These are phyloP conservation scores for Chroicocephalus ridibundus DNA, from an alignment of 2,113 vertebrate genomes.

Conservation along the genomic window DNA sequence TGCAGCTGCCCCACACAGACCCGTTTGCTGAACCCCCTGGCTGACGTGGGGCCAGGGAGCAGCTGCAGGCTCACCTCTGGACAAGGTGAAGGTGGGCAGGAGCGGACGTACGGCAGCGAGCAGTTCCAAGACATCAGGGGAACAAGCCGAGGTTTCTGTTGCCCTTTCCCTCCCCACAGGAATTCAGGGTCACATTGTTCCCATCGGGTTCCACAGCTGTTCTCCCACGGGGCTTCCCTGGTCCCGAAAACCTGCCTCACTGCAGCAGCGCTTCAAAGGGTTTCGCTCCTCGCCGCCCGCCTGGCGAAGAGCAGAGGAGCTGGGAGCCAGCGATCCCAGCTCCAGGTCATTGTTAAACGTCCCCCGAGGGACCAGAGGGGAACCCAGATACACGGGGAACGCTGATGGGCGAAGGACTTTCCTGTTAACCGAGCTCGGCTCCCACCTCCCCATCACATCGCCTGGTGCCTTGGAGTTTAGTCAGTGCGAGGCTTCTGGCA, in stretches of 20 bases:
- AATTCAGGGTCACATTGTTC: neutral
- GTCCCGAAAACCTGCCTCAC: neutral
- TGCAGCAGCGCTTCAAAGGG: neutral
- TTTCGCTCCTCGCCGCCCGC: neutral
- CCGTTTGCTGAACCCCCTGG: fast-evolving
- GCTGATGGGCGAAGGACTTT: neutral
- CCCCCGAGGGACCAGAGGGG: neutral
- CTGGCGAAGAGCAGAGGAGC: neutral
- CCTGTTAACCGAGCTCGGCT: neutral
- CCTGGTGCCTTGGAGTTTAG: neutral
- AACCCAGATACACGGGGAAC: neutral
- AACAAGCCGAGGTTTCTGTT: neutral
- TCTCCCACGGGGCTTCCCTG: neutral
- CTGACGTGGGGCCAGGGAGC: fast-evolving
- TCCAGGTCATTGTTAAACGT: neutral
- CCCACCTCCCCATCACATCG: neutral
- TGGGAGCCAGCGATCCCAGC: neutral
- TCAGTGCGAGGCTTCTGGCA: neutral
- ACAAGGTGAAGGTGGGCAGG: fast-evolving
- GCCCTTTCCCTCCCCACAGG: neutral
- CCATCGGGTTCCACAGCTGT: neutral
- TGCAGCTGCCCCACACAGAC: neutral
- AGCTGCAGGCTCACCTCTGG: neutral
- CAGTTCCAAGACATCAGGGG: neutral
- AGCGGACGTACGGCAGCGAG: fast-evolving